Base-by-base conservation (phyloP, 2,888 invertebrate species). In the Xylota segnis region DNA sequence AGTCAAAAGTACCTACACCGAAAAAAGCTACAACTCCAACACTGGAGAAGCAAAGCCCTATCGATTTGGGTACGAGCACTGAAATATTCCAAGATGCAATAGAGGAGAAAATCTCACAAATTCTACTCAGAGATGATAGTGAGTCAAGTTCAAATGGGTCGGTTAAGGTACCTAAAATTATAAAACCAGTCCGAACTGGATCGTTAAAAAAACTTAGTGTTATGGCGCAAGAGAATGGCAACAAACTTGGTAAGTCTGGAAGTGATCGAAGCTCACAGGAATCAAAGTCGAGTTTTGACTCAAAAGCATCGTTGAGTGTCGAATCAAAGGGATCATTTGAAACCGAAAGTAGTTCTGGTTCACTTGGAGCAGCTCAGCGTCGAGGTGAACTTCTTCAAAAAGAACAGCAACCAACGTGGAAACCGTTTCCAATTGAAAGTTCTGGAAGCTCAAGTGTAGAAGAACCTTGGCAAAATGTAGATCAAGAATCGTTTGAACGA, bases 371-470 rank as follows among this genome's bases (percentile, higher is more conserved):
- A 75, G 95, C 95, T 16, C 94, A 94, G 88, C 93, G 95, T 37
- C 94, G 95, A 3, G 95, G 95, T 0, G 95, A 93, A 84, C 90
- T 93, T 32, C 92, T 92, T 3, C 92, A 93, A 59, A 93, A 95
- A 90, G 96, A 96, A 90, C 93, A 96, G 70, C 96, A 95, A 90
- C 95, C 96, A 4, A 96, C 96, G 0, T 96, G 96, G 96, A 94
- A 95, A 89, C 96, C 96, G 3, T 97, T 97, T 90, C 95, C 96
- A 23, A 94, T 97, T 14, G 97, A 97, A 90, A 97, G 96, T 90
- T 96, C 96, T 65, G 96, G 96, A 43, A 97, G 96, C 87, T 97
- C 97, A 4, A 97, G 97, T 90, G 94, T 96, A 56, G 97, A 97
- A 91, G 97, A 97, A 90, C 96, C 95, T 5, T 95, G 96, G 94